These are phyloP conservation scores for Sinonovacula constricta DNA, from an alignment of 1,140 invertebrate genomes.

Conservation along the genomic window DNA sequence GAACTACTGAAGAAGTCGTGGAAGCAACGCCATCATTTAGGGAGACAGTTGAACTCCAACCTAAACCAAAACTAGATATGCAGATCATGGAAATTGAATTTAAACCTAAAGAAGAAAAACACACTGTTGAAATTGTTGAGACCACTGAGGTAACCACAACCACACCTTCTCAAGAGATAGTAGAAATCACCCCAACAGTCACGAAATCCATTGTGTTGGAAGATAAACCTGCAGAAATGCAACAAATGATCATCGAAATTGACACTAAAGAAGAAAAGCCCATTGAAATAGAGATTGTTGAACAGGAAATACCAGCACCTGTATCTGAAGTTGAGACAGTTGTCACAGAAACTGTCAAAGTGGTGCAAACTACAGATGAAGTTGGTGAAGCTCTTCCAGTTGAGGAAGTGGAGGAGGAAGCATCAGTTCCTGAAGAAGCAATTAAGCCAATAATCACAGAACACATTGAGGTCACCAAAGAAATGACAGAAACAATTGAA, in stretches of 20 bases:
- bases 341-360: too few species aligned
- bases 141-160: too few species aligned
- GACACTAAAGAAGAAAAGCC: neutral
- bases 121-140: too few species aligned
- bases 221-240: too few species aligned
- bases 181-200: too few species aligned
- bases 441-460: neutral
- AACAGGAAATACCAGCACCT: neutral
- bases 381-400: slow-evolving; percentile 30
- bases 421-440: slow-evolving; percentile 4
- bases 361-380: slow-evolving; percentile 30
- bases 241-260: neutral
- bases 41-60: neutral
- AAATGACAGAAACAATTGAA: too few species aligned
- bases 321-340: slow-evolving; percentile 18
- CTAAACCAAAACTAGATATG: neutral
- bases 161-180: too few species aligned
- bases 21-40: neutral
- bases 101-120: too few species aligned
- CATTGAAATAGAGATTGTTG: neutral
- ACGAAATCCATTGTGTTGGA: too few species aligned
- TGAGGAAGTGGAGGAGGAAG: slow-evolving; percentile 18
- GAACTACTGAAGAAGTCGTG: neutral
- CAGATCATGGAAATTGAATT: slow-evolving; percentile 13
- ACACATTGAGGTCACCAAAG: too few species aligned